Base-by-base conservation (phyloP, 2,797 vertebrate genomes). In the Argyrosomus regius region DNA sequence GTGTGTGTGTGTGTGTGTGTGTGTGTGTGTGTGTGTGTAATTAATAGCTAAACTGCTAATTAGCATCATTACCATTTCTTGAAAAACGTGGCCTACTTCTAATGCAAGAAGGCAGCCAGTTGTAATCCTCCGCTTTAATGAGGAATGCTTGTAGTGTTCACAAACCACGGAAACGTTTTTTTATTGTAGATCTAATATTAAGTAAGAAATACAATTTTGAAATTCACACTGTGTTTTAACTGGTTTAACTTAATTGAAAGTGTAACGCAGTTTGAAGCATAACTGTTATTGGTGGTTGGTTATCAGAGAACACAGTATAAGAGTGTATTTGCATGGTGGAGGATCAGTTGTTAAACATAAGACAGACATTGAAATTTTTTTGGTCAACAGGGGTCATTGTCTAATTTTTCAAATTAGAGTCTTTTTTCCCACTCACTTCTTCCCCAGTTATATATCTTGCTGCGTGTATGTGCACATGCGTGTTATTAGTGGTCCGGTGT, bases 31-130 rank as follows among this genome's bases (percentile, higher is more conserved):
- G 7, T 45, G 31, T 5, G 22, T 64, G 39, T 75, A 70, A 87
- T 80, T 86, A 81, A 68, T 80, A 72, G 75, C 78, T 79, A 71
- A 78, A 73, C 45, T 68, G 56, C 63, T 80, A 82, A 87, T 85
- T 85, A 65, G 28, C 49, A 60, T 78, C 67, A 83, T 88, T 78
- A 81, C 24, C 54, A n/a, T 78, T 79, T 80, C 28, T 57, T 78
- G 62, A 84, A 80, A 39, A 46, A 65, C 3, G 10, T 69, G 81
- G 56, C 71, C 65, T 56, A 72, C 24, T 78, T 81, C 18, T 53
- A 59, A 43, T 78, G 45, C n/a, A 77, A 54, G 43, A 28, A 62
- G 31, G 54, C 56, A 43, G 60, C 35, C n/a, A 31, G 65, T 77
- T 76, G 67, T 66, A 57, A 77, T 64, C 62, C 73, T 26, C 5